Conservation (phyloP, 2,113 vertebrate genomes). For the Budorcas taxicolor region DNA sequence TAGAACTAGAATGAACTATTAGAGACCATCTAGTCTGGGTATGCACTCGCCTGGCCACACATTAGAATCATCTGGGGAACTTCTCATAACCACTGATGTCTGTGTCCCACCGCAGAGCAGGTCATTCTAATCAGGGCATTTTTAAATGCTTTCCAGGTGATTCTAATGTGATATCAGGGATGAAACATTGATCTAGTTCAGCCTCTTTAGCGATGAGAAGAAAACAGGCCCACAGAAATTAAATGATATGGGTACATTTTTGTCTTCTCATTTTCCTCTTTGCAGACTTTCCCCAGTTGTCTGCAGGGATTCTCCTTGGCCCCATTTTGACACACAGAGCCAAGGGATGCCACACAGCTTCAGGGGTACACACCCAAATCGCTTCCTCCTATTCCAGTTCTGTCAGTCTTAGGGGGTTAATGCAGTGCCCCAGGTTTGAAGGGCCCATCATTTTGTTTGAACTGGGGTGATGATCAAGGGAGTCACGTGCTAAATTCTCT, state of each 20-base stretch:
- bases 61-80: neutral
- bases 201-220: neutral
- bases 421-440: neutral
- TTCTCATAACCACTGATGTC: neutral
- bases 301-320: neutral
- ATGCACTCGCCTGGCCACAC: neutral
- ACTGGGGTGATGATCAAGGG: neutral
- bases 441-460: neutral
- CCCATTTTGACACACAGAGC: neutral
- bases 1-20: neutral
- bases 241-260: neutral
- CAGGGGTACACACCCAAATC: too few species aligned
- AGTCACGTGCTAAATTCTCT: neutral
- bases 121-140: neutral
- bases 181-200: neutral
- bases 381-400: accelerated
- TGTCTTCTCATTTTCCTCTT: neutral
- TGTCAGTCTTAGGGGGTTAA: neutral
- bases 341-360: neutral
- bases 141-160: neutral
- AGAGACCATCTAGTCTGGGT: neutral
- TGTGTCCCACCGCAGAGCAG: neutral
- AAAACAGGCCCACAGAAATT: neutral
- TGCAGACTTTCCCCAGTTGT: neutral
- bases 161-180: neutral